Percentiles rank a stretch among this genome's conserved stretches.
phyloP scores from a whole-genome alignment of 2,888 invertebrate species.

The Mythimna loreyi region DNA sequence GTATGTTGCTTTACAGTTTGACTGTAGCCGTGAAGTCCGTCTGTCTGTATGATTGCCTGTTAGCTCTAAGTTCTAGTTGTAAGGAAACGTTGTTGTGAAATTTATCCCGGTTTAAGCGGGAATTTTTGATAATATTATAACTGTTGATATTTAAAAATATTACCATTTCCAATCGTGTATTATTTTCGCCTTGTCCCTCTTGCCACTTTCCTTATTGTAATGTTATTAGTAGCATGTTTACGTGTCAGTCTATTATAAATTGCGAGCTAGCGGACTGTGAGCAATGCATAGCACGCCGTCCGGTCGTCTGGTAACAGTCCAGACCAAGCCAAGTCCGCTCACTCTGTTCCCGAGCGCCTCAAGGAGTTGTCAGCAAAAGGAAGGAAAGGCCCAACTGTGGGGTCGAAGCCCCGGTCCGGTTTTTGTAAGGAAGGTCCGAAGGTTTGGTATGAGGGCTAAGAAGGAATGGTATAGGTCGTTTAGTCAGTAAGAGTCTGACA shows the following conservation, averaged over 20 bases:
- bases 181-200: conserved; percentile 32
- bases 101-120: conserved; percentile 67
- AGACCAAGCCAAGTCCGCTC: too few relatives aligned
- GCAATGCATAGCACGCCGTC: too few relatives aligned
- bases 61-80: conserved; percentile 62
- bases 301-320: too few relatives aligned
- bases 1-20: conserved; percentile 59
- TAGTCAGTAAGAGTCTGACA: too few relatives aligned
- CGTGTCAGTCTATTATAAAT: conserved; percentile 26
- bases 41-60: conserved; percentile 44
- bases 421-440: too few relatives aligned
- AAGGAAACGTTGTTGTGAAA: conserved; percentile 70
- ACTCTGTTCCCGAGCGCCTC: too few relatives aligned
- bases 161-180: conserved; percentile 35
- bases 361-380: too few relatives aligned
- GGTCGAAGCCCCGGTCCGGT: too few relatives aligned
- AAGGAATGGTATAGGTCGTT: too few relatives aligned
- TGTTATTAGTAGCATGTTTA: conserved; percentile 22
- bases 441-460: too few relatives aligned
- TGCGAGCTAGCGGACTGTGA: too few relatives aligned
- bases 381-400: too few relatives aligned
- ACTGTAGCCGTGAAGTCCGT: conserved; percentile 44
- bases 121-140: conserved; percentile 67
- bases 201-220: background rate
- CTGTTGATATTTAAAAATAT: conserved; percentile 67